A percentile compares a stretch with the other conserved stretches of the same genome.
Conservation (phyloP, 1,140 invertebrate species). For the Spodoptera litura region DNA sequence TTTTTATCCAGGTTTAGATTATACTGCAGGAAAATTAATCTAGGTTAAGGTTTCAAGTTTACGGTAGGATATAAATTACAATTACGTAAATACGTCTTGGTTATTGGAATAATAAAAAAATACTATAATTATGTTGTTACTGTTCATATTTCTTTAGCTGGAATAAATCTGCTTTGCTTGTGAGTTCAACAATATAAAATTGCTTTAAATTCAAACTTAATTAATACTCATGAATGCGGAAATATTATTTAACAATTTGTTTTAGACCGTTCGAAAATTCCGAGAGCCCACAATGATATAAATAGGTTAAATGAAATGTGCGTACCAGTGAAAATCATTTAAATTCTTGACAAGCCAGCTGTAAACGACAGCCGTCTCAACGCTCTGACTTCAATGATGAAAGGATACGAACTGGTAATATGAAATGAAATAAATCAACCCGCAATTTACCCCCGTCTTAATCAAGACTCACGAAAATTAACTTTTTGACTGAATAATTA, state of each 20-base stretch:
- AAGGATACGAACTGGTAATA: constrained; percentile 10
- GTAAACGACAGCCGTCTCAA: constrained; percentile 6
- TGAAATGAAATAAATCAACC: constrained; percentile 44
- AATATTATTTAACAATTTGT: background rate
- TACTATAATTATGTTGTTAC: too few relatives aligned
- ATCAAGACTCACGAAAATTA: constrained; percentile 42
- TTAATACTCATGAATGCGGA: background rate
- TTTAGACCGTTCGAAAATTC: background rate
- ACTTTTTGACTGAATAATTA: constrained; percentile 46
- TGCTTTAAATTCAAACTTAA: background rate
- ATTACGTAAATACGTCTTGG: too few relatives aligned
- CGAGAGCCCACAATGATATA: background rate
- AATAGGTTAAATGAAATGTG: constrained; percentile 8
- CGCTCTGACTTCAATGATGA: constrained; percentile 1
- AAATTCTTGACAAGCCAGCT: constrained; percentile 14
- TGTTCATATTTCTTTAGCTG: too few relatives aligned
- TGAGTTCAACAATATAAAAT: too few relatives aligned
- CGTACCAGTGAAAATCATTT: constrained; percentile 6
- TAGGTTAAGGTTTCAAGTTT: too few relatives aligned
- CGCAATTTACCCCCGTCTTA: constrained; percentile 33
- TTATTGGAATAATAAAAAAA: too few relatives aligned
- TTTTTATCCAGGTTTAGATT: background rate
- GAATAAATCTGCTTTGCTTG: too few relatives aligned
- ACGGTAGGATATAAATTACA: too few relatives aligned
- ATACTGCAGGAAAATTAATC: background rate